Percentiles rank a stretch among this genome's conserved stretches.
Conservation (phyloP, 2,797 vertebrate genomes). For the Psittacula echo region DNA sequence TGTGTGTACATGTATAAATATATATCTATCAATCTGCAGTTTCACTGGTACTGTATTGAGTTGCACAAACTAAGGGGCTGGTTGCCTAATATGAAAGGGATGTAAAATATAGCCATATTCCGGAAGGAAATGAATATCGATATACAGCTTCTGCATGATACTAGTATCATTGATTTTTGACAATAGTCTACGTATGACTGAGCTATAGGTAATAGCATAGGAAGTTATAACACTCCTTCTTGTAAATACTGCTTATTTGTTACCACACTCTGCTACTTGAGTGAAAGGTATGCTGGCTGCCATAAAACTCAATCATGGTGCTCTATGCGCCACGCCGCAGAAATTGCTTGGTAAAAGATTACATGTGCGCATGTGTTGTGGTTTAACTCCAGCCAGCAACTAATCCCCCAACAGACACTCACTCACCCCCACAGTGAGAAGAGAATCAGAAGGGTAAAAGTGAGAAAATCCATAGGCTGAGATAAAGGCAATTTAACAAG, state of each 20-base stretch:
- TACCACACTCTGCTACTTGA: background rate
- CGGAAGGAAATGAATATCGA: constrained; percentile 25
- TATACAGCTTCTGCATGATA: background rate
- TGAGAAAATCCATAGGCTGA: background rate
- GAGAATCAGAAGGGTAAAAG: background rate
- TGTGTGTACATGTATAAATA: background rate
- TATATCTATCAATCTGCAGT: background rate
- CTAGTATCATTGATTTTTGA: constrained; percentile 46
- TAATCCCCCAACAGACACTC: background rate
- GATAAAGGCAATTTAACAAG: background rate
- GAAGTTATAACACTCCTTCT: constrained; percentile 3
- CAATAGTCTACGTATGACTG: background rate
- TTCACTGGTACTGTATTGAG: background rate
- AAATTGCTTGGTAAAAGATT: background rate
- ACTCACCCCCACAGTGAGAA: background rate
- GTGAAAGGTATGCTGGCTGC: background rate
- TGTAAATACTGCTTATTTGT: background rate
- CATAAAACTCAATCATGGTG: background rate
- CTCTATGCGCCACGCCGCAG: background rate
- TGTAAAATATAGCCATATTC: constrained; percentile 18
- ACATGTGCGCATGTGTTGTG: background rate
- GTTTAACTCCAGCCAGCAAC: background rate
- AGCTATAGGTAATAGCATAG: constrained; percentile 9
- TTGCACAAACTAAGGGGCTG: background rate
- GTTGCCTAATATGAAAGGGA: background rate